Evolutionary conservation across 2,888 invertebrate genomes (phyloP).

Genomic region (Chloroclystis v-ata): DNA sequence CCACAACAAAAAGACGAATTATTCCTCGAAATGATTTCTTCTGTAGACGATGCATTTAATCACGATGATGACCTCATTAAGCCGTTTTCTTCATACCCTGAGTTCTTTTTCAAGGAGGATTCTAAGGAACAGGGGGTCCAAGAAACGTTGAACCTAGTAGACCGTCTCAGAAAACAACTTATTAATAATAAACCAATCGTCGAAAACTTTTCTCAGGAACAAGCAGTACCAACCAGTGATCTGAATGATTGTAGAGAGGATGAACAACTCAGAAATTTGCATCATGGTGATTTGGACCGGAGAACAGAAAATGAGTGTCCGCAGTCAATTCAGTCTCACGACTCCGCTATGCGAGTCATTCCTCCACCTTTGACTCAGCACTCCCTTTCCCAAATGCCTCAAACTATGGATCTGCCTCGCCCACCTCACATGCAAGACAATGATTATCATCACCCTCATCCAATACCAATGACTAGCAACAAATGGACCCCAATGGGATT

Average conservation of each 20-base stretch:
- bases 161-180: conserved; percentile 87
- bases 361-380: conserved; percentile 25
- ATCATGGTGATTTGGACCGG: conserved; percentile 5
- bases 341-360: neutral
- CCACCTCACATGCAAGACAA: conserved; percentile 34
- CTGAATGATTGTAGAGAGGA: conserved; percentile 44
- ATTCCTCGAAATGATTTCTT: conserved; percentile 80
- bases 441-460: conserved; percentile 41
- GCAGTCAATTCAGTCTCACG: neutral
- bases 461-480: conserved; percentile 45
- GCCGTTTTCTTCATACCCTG: conserved; percentile 82
- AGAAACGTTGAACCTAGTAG: conserved; percentile 90
- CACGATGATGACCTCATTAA: conserved; percentile 82
- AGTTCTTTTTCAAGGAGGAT: conserved; percentile 85
- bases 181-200: conserved; percentile 81
- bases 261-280: conserved; percentile 20
- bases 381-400: conserved; percentile 30
- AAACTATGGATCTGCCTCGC: conserved; percentile 16
- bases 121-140: conserved; percentile 88
- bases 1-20: conserved; percentile 83
- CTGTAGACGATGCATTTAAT: conserved; percentile 82
- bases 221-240: conserved; percentile 38
- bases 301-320: neutral
- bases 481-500: conserved; percentile 50
- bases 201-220: conserved; percentile 64